Conservation (phyloP, 2,113 vertebrate species). For the Sakesphorus luctuosus region DNA sequence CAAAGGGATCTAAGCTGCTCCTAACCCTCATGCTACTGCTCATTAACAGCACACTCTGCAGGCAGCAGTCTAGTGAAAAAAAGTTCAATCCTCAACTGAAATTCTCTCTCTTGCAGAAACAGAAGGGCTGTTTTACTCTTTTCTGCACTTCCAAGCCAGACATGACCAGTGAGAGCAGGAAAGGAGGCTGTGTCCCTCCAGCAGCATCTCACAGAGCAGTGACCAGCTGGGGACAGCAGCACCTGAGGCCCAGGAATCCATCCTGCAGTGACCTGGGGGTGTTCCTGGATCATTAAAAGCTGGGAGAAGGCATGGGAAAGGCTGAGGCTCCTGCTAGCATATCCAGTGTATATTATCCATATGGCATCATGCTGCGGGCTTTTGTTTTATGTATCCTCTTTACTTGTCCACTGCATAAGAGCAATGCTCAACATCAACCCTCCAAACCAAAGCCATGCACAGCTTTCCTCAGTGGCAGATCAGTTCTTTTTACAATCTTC, state of each 20-base stretch:
- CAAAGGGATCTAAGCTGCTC: background rate
- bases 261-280: background rate
- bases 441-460: background rate
- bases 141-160: constrained; percentile 58
- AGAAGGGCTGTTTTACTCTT: constrained; percentile 65
- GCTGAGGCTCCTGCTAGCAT: constrained; percentile 14
- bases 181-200: background rate
- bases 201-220: background rate
- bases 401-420: background rate
- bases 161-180: background rate
- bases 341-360: constrained; percentile 1
- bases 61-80: background rate
- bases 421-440: background rate
- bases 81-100: background rate
- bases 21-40: background rate
- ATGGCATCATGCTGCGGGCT: background rate
- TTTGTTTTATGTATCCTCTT: background rate
- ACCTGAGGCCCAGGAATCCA: background rate
- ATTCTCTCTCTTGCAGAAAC: constrained; percentile 37
- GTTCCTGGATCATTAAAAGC: background rate
- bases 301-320: background rate
- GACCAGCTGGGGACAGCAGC: background rate
- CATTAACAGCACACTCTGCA: background rate
- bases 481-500: background rate
- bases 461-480: background rate